Percentiles rank a stretch among this genome's conserved stretches.
Evolutionary conservation across 2,113 vertebrate genomes (phyloP).

Genomic region (Lophochroa leadbeateri): DNA sequence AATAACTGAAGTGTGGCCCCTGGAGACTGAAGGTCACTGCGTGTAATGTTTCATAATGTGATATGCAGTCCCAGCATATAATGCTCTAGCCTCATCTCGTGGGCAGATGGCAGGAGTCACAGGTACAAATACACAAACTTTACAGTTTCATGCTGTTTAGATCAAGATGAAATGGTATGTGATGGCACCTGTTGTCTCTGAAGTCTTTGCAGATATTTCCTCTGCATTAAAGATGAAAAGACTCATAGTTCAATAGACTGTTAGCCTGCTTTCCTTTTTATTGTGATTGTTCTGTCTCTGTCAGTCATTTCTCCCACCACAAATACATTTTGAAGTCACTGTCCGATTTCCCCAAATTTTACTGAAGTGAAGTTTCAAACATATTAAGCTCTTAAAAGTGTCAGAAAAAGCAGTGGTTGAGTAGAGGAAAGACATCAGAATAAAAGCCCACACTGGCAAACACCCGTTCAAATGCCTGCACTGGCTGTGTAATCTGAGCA

Average conservation of each 20-base stretch:
- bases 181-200: slow-evolving; percentile 23
- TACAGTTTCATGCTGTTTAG: slow-evolving; percentile 4
- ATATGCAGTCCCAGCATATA: neutral
- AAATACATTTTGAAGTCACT: neutral
- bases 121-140: slow-evolving; percentile 33
- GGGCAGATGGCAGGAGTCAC: slow-evolving; percentile 44
- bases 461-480: neutral
- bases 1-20: neutral
- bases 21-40: neutral
- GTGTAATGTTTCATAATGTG: neutral
- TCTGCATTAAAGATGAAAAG: slow-evolving; percentile 7
- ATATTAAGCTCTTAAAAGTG: neutral
- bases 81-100: neutral
- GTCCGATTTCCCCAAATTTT: neutral
- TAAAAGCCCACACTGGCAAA: neutral
- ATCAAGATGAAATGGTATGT: neutral
- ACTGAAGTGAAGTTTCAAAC: neutral
- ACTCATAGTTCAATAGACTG: neutral
- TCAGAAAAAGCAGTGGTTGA: neutral
- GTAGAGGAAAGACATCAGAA: neutral
- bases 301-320: neutral
- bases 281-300: neutral
- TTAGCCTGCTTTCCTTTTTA: neutral
- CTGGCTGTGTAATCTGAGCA: neutral
- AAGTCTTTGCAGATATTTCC: slow-evolving; percentile 1